A percentile compares a stretch with the other conserved stretches of the same genome.
Conservation (phyloP, 2,888 invertebrate genomes). For the Leucophora obtusa region DNA sequence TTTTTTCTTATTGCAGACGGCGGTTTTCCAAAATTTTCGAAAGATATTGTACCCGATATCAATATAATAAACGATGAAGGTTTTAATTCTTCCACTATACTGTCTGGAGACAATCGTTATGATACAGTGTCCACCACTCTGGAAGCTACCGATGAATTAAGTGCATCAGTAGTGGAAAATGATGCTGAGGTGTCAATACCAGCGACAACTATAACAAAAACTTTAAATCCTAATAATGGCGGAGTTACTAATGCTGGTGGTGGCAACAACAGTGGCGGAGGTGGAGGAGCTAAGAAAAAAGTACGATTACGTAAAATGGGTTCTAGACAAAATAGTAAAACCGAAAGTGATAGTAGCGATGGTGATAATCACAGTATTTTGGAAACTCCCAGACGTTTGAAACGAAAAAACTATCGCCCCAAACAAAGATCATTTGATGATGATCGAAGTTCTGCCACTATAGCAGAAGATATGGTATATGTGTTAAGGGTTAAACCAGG, state of each 20-base stretch:
- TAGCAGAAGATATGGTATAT: constrained; percentile 70
- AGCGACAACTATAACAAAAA: constrained; percentile 51
- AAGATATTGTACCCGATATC: constrained; percentile 75
- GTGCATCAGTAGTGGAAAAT: constrained; percentile 70
- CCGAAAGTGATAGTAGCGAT: constrained; percentile 78
- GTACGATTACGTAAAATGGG: constrained; percentile 77
- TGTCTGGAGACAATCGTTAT: constrained; percentile 65
- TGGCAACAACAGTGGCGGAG: background rate
- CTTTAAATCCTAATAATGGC: constrained; percentile 61
- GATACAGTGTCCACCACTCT: constrained; percentile 69
- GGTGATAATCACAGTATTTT: constrained; percentile 73
- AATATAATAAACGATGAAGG: constrained; percentile 76
- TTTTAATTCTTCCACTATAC: constrained; percentile 61
- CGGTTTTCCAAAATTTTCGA: constrained; percentile 67
- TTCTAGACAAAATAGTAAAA: constrained; percentile 78
- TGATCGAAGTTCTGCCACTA: constrained; percentile 70
- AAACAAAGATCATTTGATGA: constrained; percentile 76
- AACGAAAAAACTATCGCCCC: constrained; percentile 76
- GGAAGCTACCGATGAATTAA: constrained; percentile 71
- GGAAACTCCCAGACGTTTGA: constrained; percentile 77
- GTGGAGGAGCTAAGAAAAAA: constrained; percentile 71
- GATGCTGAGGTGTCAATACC: constrained; percentile 67
- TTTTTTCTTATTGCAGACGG: constrained; percentile 68
- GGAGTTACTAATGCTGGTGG: background rate
- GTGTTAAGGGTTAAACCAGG: constrained; percentile 77